These are phyloP conservation scores for Rousettus madagascariensis DNA, from an alignment of 2,797 vertebrate species.

Conservation along the genomic window DNA sequence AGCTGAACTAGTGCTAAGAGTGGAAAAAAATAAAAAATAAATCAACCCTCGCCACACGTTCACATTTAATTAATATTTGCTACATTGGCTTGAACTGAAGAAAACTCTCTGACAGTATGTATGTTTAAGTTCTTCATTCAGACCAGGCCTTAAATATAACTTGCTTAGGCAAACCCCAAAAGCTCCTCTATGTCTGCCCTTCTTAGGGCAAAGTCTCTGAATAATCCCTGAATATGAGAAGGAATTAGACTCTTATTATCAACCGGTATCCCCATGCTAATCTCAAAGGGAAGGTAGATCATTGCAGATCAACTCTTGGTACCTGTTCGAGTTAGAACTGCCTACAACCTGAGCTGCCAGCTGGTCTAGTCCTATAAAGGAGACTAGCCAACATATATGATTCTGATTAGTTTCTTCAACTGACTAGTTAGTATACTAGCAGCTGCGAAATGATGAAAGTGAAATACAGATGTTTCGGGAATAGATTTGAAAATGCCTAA, in stretches of 20 bases:
- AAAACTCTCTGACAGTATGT: background rate
- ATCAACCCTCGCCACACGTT: background rate
- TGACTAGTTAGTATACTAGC: background rate
- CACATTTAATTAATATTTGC: constrained; percentile 44
- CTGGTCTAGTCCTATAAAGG: too few relatives aligned
- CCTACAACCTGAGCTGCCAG: too few relatives aligned
- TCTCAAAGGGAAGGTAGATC: too few relatives aligned
- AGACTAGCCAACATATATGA: too few relatives aligned
- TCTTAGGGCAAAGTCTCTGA: background rate
- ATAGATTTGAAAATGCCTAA: background rate
- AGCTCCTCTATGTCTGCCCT: background rate
- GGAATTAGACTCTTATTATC: background rate
- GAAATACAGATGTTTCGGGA: background rate
- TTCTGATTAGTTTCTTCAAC: background rate
- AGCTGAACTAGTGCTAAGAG: background rate
- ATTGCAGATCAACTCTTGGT: too few relatives aligned
- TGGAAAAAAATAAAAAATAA: background rate
- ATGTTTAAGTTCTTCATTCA: background rate
- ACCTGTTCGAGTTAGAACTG: too few relatives aligned
- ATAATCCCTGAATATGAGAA: background rate
- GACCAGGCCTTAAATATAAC: constrained; percentile 18
- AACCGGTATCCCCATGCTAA: background rate
- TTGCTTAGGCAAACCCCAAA: background rate
- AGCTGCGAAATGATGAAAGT: background rate
- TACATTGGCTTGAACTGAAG: constrained; percentile 19